Base-by-base conservation (phyloP, 1,140 invertebrate genomes). In the Eufriesea mexicana region DNA sequence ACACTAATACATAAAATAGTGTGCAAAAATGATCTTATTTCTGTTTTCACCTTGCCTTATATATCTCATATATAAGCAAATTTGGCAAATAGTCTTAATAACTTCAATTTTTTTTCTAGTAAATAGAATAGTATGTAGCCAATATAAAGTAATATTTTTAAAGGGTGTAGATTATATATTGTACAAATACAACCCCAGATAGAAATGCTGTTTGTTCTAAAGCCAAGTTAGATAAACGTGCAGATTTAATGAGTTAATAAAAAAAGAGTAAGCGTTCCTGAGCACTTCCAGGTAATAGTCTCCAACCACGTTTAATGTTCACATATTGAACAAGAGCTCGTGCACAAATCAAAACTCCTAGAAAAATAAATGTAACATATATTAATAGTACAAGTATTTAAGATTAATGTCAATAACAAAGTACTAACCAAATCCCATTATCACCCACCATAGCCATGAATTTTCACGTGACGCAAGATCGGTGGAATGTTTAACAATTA, bases 401-500 rank as follows among this genome's bases (percentile, higher is more conserved):
- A 1, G 2, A 49, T 0, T 45, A 47, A 35, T 20, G 25, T 51
- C 18, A 72, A 72, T 42, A 80, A 66, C 54, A 64, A 57, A 47
- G 85, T 78, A 94, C 93, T 95, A 94, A 96, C 97, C 97, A 93
- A 98, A 97, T 61, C 97, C 97, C 96, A 98, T 97, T 85, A 98
- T 97, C 51, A 98, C 95, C 97, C 97, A 98, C 97, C 97, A 98
- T 9, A 98, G 94, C 97, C 97, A 98, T 73, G 96, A 97, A 93
- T 98, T 98, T 91, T 98, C 97, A 92, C 96, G 96, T 42, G 96
- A 97, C 73, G 97, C 96, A 83, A 98, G 94, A 84, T 98, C 97
- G 79, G 97, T 98, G 79, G 97, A 98, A 91, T 98, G 97, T 93
- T 98, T 98, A 6, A 98, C 98, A 90, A 99, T 98, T 62, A 98